These are phyloP conservation scores for Cebidichthys violaceus DNA, from an alignment of 2,113 vertebrate genomes.

Conservation along the genomic window DNA sequence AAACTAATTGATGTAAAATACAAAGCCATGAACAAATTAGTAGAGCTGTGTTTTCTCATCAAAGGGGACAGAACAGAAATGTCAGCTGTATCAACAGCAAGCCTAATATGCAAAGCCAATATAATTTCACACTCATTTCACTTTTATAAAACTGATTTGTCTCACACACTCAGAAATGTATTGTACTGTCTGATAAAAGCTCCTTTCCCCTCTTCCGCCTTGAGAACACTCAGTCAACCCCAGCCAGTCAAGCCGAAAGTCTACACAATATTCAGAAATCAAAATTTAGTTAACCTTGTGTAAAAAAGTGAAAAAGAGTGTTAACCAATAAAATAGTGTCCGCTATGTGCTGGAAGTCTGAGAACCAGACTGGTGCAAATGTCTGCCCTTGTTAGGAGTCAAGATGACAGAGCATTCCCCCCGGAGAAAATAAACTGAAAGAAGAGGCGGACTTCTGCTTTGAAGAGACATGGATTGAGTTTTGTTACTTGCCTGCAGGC, in stretches of 20 bases:
- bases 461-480: conserved; percentile 10
- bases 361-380: neutral
- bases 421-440: conserved; percentile 22
- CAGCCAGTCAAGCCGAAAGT: neutral
- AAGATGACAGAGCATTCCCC: neutral
- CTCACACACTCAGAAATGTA: neutral
- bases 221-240: neutral
- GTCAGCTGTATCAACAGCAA: conserved; percentile 1
- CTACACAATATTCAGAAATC: neutral
- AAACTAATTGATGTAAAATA: conserved; percentile 1
- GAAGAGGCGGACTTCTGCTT: conserved; percentile 22
- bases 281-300: neutral
- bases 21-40: conserved; percentile 7
- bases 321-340: neutral
- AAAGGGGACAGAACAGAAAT: neutral
- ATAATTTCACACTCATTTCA: conserved; percentile 1
- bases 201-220: neutral
- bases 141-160: neutral
- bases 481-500: conserved; percentile 29
- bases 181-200: neutral
- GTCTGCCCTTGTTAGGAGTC: conserved; percentile 17
- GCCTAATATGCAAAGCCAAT: neutral
- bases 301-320: too few relatives aligned
- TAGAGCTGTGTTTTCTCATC: neutral
- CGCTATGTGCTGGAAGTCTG: neutral